Base-by-base conservation (phyloP, 2,888 invertebrate species). In the Synanthedon andrenaeformis region DNA sequence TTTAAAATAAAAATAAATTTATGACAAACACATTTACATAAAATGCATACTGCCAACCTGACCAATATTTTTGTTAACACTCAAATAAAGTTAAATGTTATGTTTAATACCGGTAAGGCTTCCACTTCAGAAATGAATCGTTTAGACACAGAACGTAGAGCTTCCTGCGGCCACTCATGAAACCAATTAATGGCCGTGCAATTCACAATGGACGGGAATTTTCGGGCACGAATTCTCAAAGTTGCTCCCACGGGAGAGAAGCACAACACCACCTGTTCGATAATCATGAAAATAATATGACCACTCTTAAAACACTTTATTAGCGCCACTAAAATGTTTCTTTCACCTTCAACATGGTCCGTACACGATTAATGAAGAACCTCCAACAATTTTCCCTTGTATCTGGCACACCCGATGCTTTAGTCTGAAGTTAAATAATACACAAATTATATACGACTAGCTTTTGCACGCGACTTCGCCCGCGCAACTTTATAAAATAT, bases 181-280 rank as follows among this genome's bases (percentile, higher is more conserved):
- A 98, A 98, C 97, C 98, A 98, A 79, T 98, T 93, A 60, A 98
- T 97, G 13, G 95, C 92, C 0, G 97, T 96, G 72, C 96, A 96
- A 83, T 95, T 98, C 13, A 96, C 94, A 41, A 98, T 84, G 0
- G 98, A 96, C 0, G 98, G 98, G 83, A 98, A 98, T 79, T 97
- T 96, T 53, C 98, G 90, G 4, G 95, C 93, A 54, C 98, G 90
- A 13, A 96, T 89, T 53, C 98, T 88, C 13, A 98, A 85, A 0
- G 96, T 96, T 0, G 93, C 92, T 0, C 98, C 98, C 53, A 98
- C 97, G 0, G 98, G 98, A 0, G 97, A 98, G 79, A 98, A 98
- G 74, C 97, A 98, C 3, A 98, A 82, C 12, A 98, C 93, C 57
- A 94, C 90, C 85, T 89, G 55, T 35, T 10, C 35, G 10, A 35